Base-by-base conservation (phyloP, 2,113 vertebrate genomes). In the Petromus typicus region DNA sequence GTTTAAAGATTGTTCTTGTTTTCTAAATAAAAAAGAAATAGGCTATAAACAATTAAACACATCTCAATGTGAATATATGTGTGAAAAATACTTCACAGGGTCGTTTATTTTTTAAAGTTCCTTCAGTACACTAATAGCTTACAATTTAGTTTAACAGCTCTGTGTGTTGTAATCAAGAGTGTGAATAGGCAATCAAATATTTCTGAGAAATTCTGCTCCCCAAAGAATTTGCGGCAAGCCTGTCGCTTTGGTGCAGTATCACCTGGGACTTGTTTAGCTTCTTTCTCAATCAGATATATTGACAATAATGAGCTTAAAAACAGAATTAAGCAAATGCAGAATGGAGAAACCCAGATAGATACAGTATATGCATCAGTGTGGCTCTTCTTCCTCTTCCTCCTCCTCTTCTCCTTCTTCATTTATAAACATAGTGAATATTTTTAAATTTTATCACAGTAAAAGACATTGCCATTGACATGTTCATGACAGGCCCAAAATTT, bases 131-230 rank as follows among this genome's bases (percentile, higher is more conserved):
- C 97, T 97, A 92, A 96, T 96, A 83, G 76, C 76, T 67, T 92
- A 96, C 93, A 95, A 56, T 97, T 97, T 96, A 94, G 92, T 96
- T 94, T 97, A 96, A 93, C 71, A 92, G 88, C 91, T 94, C 0
- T 0, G 9, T 96, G 80, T 97, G 95, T 95, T 96, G 90, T 96
- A 97, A 98, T 98, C 96, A 97, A 92, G 95, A 89, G 86, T 96
- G 92, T 97, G 97, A 97, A 97, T 96, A 97, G 89, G 97, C 96
- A 97, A 98, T 97, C 96, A 96, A 90, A 97, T 96, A 94, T 67
- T 94, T 96, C 88, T 94, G 92, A 96, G 96, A 94, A 97, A 97
- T 94, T 95, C 82, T 91, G 37, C 54, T 97, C 97, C 93, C 95
- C 14, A 64, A 89, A 89, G 97, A 93, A 96, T 97, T 89, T 61